Base-by-base conservation (phyloP, 2,888 invertebrate genomes). In the Mythimna loreyi region DNA sequence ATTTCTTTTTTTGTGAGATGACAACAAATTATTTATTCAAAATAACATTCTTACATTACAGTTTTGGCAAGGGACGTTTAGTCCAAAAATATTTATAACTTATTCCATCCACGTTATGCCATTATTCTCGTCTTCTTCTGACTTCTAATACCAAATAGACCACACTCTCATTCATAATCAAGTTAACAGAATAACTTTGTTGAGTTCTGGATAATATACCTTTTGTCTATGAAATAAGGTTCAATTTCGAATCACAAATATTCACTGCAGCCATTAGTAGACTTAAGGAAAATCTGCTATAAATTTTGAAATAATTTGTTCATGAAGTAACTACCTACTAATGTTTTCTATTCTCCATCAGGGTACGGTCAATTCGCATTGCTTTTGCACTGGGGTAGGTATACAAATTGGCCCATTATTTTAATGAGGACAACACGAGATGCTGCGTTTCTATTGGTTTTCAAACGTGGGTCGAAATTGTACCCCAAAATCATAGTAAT, bases 21-120 rank as follows among this genome's bases (percentile, higher is more conserved):
- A 91, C 90, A 91, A 90, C 91, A 90, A 88, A 92, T 90, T 82
- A 80, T 92, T 92, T 92, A 92, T 90, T 92, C 70, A 90, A 92
- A 92, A 91, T 91, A 93, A 91, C 73, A 70, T 77, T 87, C 86
- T 85, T 90, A 91, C 70, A 85, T 88, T 87, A 85, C 83, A 90
- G 83, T 88, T 86, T 91, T 92, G 92, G 92, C 91, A 89, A 92
- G 78, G 88, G 88, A 89, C 86, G 75, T 67, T 61, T 68, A 73
- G 86, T 88, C 89, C 88, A 85, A 86, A 85, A 85, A 84, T 88
- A 87, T 89, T 77, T 83, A 86, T 76, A 63, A 78, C 82, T 84
- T 68, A 69, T 59, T 79, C 74, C 73, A 43, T 73, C 71, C 78
- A 77, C 74, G 68, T 73, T 75, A 83, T 50, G 55, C 55, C 57